Percentiles rank a stretch among this genome's conserved stretches.
These are phyloP conservation scores for Tinamus major DNA, from an alignment of 2,797 vertebrate species.

Conservation along the genomic window DNA sequence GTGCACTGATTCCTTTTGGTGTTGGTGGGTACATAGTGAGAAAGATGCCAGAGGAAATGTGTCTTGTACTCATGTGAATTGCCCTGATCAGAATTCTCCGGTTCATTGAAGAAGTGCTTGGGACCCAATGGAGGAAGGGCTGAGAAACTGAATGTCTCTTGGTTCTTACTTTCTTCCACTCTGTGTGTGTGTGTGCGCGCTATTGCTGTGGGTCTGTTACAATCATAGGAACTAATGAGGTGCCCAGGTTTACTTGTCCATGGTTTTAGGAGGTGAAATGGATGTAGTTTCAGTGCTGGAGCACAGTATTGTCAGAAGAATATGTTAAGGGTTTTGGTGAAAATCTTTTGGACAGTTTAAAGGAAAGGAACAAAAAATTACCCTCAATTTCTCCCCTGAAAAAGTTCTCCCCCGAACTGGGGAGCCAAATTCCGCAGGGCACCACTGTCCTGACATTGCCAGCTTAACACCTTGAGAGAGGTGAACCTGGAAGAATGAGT, in stretches of 20 bases:
- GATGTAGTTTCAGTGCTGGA: neutral
- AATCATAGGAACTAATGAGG: neutral
- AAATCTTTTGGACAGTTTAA: neutral
- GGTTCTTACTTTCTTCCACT: neutral
- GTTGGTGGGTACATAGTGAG: neutral
- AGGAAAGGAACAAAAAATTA: neutral
- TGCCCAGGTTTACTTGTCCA: neutral
- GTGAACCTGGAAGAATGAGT: neutral
- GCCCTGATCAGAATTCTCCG: neutral
- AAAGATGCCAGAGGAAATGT: neutral
- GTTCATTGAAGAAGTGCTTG: neutral
- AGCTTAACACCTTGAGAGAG: neutral
- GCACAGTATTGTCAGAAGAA: neutral
- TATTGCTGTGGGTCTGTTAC: neutral
- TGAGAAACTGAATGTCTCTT: neutral
- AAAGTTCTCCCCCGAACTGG: neutral
- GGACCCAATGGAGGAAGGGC: neutral
- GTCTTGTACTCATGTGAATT: neutral
- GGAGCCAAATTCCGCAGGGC: neutral
- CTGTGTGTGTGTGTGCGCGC: neutral
- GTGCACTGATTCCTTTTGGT: neutral
- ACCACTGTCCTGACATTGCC: neutral
- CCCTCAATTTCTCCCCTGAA: neutral
- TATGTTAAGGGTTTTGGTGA: neutral
- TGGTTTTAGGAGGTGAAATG: neutral